Evolutionary conservation across 1,140 invertebrate species (phyloP).

Genomic region (Ridgeia piscesae): DNA sequence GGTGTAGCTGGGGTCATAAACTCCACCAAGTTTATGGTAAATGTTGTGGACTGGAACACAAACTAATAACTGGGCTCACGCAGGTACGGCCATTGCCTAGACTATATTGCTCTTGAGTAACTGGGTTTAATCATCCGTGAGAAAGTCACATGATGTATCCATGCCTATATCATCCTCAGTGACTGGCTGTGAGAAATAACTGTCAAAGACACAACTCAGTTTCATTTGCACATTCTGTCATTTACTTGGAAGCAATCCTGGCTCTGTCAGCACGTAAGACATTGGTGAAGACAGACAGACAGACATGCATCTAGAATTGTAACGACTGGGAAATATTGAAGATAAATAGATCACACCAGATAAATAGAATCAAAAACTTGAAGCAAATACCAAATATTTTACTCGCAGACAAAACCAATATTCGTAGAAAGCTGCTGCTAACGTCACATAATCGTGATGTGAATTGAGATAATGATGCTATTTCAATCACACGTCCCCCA

Average conservation of each 20-base stretch:
- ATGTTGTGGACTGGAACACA: background rate
- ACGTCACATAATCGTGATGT: background rate
- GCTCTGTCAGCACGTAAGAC: no score
- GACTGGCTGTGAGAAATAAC: no score
- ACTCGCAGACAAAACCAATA: background rate
- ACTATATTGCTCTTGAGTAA: no score
- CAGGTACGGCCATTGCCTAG: no score
- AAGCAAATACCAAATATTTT: background rate
- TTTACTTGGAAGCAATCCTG: no score
- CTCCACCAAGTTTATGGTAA: background rate
- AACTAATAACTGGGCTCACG: background rate
- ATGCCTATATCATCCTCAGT: no score
- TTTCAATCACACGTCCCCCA: background rate
- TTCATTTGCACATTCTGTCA: no score
- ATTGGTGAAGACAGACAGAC: no score
- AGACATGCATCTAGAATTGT: no score
- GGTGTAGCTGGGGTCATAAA: background rate
- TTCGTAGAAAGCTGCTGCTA: background rate
- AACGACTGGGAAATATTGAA: background rate
- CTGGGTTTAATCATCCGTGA: no score
- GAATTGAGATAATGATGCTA: background rate
- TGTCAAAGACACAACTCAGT: no score
- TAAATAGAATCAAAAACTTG: background rate
- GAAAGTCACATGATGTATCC: no score
- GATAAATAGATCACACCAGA: background rate